phyloP scores from a whole-genome alignment of 2,113 vertebrate species.

The Bungarus multicinctus region DNA sequence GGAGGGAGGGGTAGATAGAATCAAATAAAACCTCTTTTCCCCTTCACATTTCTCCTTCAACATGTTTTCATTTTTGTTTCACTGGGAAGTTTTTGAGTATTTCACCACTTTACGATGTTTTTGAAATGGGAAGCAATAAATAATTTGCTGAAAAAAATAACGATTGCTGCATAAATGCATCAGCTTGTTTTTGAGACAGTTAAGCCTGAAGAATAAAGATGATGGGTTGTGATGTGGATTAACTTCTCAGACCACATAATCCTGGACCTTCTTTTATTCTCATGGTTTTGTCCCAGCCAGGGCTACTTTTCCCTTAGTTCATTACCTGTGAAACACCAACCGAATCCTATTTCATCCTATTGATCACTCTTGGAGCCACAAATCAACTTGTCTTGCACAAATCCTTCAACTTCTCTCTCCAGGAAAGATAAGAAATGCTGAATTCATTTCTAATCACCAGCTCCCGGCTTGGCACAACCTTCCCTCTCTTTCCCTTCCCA shows the following conservation, averaged over 20 bases:
- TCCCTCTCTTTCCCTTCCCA: neutral
- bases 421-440: constrained; percentile 34
- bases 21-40: neutral
- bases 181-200: neutral
- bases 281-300: constrained; percentile 7
- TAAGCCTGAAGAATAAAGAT: neutral
- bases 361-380: constrained; percentile 46
- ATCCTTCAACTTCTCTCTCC: constrained; percentile 43
- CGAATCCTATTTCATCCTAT: constrained; percentile 41
- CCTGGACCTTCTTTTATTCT: constrained; percentile 25
- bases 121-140: neutral
- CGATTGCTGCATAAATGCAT: neutral
- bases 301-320: constrained; percentile 27
- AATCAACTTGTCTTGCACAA: constrained; percentile 22
- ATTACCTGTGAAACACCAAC: constrained; percentile 46
- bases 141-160: neutral
- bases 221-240: neutral
- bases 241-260: constrained; percentile 32
- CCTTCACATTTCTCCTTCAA: neutral
- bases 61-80: neutral
- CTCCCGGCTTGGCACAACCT: constrained; percentile 10
- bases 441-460: constrained; percentile 54
- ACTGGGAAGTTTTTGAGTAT: neutral
- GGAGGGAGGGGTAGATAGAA: neutral
- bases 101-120: neutral